A percentile compares a stretch with the other conserved stretches of the same genome.
Evolutionary conservation across 2,797 vertebrate genomes (phyloP).

Genomic region (Rhodeus uyekii): DNA sequence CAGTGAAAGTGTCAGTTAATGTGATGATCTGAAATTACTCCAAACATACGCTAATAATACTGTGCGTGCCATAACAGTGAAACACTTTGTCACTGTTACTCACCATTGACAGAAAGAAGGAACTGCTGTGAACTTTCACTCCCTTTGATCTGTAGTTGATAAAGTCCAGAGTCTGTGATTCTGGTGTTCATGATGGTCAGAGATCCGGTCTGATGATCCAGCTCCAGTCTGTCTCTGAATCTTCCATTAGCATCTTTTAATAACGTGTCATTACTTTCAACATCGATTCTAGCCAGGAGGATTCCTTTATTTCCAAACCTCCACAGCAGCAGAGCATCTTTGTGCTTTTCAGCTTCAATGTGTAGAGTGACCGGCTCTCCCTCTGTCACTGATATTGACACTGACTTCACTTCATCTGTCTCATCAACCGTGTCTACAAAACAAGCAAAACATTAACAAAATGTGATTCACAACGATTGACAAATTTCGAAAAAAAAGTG

Average conservation of each 20-base stretch:
- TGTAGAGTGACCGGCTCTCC: background rate
- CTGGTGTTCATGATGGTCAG: background rate
- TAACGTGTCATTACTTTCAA: background rate
- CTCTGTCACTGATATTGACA: background rate
- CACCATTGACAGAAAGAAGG: background rate
- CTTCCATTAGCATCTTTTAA: background rate
- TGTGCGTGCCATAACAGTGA: rapidly evolving
- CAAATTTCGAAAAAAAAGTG: too few species aligned
- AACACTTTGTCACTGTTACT: background rate
- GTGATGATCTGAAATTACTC: background rate
- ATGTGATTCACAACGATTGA: too few species aligned
- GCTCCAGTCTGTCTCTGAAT: background rate
- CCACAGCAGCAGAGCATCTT: constrained; percentile 21
- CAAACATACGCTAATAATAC: background rate
- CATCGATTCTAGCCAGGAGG: background rate
- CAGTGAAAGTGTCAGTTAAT: background rate
- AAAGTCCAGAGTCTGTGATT: background rate
- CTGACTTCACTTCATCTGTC: background rate
- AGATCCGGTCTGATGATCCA: background rate
- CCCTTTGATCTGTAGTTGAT: constrained; percentile 13
- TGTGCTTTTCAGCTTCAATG: too few species aligned
- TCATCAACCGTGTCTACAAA: background rate
- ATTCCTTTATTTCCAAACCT: background rate
- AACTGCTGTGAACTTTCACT: background rate
- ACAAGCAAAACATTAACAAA: too few species aligned